Percentiles rank a stretch among this genome's conserved stretches.
Evolutionary conservation across 2,797 vertebrate species (phyloP).

Genomic region (Dendrocincla fuliginosa): DNA sequence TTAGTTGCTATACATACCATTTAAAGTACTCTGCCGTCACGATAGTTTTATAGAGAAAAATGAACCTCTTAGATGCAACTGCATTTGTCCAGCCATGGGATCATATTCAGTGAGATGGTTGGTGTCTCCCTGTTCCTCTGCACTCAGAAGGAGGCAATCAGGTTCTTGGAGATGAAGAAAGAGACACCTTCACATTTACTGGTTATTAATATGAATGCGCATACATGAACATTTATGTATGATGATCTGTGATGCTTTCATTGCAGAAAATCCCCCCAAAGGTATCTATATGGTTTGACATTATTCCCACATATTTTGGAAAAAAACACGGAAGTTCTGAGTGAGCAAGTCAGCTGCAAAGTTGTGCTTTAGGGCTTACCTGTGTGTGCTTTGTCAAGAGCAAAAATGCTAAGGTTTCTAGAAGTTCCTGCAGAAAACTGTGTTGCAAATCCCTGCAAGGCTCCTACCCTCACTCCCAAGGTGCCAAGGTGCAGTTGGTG

Average conservation of each 20-base stretch:
- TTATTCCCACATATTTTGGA: not conserved
- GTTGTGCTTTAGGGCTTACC: not conserved
- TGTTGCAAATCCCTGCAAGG: not conserved
- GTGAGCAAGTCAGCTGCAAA: not conserved
- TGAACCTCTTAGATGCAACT: not conserved
- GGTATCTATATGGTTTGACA: not conserved
- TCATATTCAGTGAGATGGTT: not conserved
- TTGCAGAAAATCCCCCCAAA: rapidly evolving
- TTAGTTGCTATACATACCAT: not conserved
- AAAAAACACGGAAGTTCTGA: not conserved
- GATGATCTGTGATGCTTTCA: not conserved
- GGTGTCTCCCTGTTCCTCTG: not conserved
- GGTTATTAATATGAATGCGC: not conserved
- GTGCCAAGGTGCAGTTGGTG: not conserved
- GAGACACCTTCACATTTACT: not conserved
- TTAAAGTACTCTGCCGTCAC: not conserved
- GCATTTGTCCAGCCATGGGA: not conserved
- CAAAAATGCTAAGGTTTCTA: not conserved
- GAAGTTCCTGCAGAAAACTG: not conserved
- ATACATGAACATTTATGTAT: not conserved
- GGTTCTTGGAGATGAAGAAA: not conserved
- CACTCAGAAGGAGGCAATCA: not conserved
- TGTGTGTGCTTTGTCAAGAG: not conserved
- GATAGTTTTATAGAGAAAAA: not conserved
- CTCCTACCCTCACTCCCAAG: not conserved